These are phyloP conservation scores for Oedothorax gibbosus DNA, from an alignment of 1,140 invertebrate species.

Conservation along the genomic window DNA sequence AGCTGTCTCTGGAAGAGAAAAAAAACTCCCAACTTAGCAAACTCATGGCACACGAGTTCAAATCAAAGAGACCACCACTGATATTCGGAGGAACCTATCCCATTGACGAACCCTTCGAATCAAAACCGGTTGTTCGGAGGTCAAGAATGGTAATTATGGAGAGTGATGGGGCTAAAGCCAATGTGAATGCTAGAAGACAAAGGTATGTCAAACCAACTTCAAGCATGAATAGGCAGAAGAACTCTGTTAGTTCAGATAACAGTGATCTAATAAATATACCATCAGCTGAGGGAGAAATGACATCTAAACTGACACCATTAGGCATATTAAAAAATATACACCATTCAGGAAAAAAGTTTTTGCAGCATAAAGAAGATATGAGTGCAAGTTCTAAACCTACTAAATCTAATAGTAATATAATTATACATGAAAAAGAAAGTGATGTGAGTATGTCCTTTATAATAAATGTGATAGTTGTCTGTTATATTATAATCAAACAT, in stretches of 20 bases:
- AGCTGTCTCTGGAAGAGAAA: constrained; percentile 47
- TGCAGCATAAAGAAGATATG: constrained; percentile 9
- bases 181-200: background rate
- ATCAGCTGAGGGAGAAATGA: background rate
- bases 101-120: constrained; percentile 65
- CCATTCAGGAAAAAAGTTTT: constrained; percentile 19
- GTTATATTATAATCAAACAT: too few relatives aligned
- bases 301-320: constrained; percentile 40
- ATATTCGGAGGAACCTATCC: constrained; percentile 83
- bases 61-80: constrained; percentile 71
- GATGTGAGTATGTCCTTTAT: constrained; percentile 14
- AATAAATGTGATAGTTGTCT: too few relatives aligned
- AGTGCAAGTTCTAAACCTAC: constrained; percentile 12
- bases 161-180: background rate
- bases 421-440: constrained; percentile 16
- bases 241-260: background rate
- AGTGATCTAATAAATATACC: background rate
- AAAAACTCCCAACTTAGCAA: constrained; percentile 48
- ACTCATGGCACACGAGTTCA: constrained; percentile 44
- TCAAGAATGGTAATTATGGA: constrained; percentile 15
- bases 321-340: constrained; percentile 51
- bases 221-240: background rate
- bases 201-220: background rate
- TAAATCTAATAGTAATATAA: constrained; percentile 5
- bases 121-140: background rate